These are phyloP conservation scores for Turnix velox DNA, from an alignment of 2,113 vertebrate genomes.

Conservation along the genomic window DNA sequence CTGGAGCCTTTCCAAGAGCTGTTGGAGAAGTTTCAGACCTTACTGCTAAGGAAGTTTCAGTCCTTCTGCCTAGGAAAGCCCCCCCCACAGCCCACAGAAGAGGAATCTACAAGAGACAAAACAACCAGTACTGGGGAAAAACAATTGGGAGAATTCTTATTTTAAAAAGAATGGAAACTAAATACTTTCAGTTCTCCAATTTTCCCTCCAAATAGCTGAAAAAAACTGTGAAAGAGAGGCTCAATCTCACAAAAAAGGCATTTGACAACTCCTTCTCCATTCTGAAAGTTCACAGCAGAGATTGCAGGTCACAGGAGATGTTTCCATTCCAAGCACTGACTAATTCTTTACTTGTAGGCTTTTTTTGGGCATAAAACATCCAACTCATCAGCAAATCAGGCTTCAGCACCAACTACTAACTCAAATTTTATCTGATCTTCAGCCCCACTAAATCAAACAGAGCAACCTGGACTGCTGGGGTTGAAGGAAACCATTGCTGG, in stretches of 20 bases:
- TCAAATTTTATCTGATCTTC: not conserved
- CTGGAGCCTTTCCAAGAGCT: constrained; percentile 16
- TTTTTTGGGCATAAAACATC: not conserved
- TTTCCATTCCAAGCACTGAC: not conserved
- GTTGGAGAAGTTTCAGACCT: not conserved
- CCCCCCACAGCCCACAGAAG: not conserved
- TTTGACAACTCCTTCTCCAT: not conserved
- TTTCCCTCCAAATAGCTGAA: not conserved
- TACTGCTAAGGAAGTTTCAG: too few species aligned
- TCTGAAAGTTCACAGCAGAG: not conserved
- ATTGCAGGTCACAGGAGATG: too few species aligned
- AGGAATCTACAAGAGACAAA: not conserved
- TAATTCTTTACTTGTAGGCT: fast-evolving
- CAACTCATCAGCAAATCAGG: not conserved
- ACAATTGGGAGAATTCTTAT: not conserved
- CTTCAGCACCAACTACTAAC: fast-evolving
- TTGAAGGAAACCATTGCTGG: too few species aligned
- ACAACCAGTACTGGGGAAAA: not conserved
- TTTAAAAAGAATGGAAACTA: not conserved
- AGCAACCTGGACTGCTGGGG: not conserved
- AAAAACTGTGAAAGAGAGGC: not conserved
- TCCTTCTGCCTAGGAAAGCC: not conserved
- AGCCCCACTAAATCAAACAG: not conserved
- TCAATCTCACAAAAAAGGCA: not conserved
- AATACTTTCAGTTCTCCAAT: not conserved